phyloP scores from a whole-genome alignment of 2,113 vertebrate species.

The Phalacrocorax pelagicus region DNA sequence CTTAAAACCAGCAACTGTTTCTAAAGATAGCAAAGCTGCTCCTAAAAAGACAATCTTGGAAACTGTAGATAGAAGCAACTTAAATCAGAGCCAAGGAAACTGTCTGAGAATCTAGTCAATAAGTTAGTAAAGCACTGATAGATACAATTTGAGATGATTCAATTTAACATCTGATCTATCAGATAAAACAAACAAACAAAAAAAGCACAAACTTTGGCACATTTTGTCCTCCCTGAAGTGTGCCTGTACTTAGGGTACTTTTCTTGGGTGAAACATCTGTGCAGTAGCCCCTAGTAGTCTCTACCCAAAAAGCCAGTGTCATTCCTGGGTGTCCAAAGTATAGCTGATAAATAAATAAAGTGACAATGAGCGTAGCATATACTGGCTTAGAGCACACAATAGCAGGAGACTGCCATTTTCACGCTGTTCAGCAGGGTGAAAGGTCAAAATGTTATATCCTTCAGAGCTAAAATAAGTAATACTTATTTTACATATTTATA shows the following conservation, averaged over 20 bases:
- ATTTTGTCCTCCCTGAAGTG: neutral
- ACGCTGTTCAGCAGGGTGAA: neutral
- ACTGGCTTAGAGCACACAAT: neutral
- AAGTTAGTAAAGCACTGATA: neutral
- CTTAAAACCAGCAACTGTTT: neutral
- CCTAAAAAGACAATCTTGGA: neutral
- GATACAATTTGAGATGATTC: neutral
- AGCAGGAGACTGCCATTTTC: neutral
- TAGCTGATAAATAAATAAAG: neutral
- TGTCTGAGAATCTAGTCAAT: neutral
- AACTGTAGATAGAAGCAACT: neutral
- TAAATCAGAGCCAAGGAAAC: neutral
- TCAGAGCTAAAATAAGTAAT: neutral
- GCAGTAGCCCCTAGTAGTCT: neutral
- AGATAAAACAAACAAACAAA: neutral
- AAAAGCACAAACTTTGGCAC: neutral
- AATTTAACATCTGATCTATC: neutral
- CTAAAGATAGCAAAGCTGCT: constrained; percentile 13
- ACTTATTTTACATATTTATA: neutral
- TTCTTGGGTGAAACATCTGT: neutral
- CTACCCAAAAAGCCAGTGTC: neutral
- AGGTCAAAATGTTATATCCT: neutral
- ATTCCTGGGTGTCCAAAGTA: neutral
- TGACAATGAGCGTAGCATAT: neutral
- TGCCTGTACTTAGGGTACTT: neutral